phyloP scores from a whole-genome alignment of 2,113 vertebrate species.

The Mesocricetus auratus region DNA sequence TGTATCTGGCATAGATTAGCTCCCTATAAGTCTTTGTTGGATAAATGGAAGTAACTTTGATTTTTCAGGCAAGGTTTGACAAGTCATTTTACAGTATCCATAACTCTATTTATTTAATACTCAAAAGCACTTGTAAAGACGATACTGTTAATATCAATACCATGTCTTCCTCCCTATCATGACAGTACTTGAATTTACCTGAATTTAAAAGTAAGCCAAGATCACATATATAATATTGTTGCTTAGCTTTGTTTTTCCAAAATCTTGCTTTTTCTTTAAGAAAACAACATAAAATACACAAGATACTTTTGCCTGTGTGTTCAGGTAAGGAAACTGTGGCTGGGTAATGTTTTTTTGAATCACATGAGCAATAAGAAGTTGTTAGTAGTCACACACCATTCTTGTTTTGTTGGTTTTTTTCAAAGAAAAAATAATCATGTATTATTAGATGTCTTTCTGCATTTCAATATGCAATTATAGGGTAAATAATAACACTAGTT shows the following conservation, averaged over 20 bases:
- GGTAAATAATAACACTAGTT: neutral
- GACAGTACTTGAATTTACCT: conserved; percentile 43
- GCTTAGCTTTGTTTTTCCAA: conserved; percentile 28
- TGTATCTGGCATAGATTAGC: neutral
- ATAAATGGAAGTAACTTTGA: neutral
- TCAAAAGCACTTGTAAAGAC: conserved; percentile 12
- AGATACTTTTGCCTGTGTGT: neutral
- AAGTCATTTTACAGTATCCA: neutral
- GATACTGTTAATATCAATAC: neutral
- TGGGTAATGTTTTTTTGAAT: conserved; percentile 2
- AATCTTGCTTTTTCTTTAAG: neutral
- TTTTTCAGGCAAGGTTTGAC: neutral
- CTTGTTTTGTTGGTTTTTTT: neutral
- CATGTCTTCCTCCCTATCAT: neutral
- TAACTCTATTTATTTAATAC: conserved; percentile 31
- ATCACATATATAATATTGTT: neutral
- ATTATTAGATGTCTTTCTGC: neutral
- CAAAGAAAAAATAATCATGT: conserved; percentile 4
- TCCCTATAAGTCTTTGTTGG: neutral
- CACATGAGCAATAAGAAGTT: neutral
- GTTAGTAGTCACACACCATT: neutral
- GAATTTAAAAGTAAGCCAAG: conserved; percentile 40
- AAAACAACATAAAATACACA: neutral
- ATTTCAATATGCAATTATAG: neutral
- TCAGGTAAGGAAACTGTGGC: neutral